Conservation (phyloP, 2,113 vertebrate genomes). For the Fulica atra region DNA sequence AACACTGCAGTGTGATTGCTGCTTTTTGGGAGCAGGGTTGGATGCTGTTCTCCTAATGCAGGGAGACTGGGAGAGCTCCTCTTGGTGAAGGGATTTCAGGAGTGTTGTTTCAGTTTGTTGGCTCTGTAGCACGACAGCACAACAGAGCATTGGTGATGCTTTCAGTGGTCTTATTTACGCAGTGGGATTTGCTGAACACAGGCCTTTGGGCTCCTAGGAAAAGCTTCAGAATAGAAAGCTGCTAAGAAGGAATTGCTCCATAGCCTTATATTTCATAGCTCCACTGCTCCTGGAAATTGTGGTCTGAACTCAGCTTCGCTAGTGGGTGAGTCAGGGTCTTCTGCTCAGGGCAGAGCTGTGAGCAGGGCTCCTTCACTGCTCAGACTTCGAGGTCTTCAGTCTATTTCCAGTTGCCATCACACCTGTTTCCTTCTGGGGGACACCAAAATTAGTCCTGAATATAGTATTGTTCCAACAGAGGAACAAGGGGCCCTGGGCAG, state of each 20-base stretch:
- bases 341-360: neutral
- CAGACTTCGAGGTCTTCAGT: neutral
- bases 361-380: neutral
- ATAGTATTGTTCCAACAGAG: neutral
- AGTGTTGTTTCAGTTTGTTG: slow-evolving; percentile 52
- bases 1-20: slow-evolving; percentile 11
- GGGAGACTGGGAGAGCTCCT: slow-evolving; percentile 51
- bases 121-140: slow-evolving; percentile 23
- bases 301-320: neutral
- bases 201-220: neutral
- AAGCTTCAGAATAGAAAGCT: neutral
- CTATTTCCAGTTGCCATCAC: neutral
- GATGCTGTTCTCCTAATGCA: slow-evolving; percentile 40
- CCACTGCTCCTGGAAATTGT: neutral
- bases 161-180: slow-evolving; percentile 1
- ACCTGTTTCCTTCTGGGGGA: neutral
- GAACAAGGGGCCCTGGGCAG: neutral
- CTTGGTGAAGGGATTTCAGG: slow-evolving; percentile 41
- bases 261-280: neutral
- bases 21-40: slow-evolving; percentile 26
- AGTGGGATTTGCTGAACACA: neutral
- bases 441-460: neutral
- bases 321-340: neutral
- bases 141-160: slow-evolving; percentile 1
- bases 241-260: neutral